Evolutionary conservation across 2,797 vertebrate species (phyloP), one percentile per base, ranked within the genome.

Genomic region (Poliocrania exsul): DNA sequence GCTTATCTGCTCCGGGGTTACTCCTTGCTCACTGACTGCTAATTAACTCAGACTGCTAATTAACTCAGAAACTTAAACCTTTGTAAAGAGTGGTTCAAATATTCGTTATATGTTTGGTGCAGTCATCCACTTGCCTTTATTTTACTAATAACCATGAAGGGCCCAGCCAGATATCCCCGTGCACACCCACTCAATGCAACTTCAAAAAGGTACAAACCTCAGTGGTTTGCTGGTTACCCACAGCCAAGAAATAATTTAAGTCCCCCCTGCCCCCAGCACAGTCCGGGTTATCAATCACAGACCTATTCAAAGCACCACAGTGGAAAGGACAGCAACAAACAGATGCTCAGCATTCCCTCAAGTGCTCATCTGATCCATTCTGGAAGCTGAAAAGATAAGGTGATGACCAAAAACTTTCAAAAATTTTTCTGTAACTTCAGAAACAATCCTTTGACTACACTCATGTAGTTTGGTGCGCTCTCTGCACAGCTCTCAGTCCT

Each of bases 31-130:
- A 28, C 46, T 1, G 0, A 56, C 31, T 56, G 60, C 71, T 73
- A 81, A 87, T 85, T 82, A 79, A 81, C 87, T 86, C 67, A 16
- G 2, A 88, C 31, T 56, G 60, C 71, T 73, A 81, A 87, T 85
- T 82, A 79, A 81, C 87, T 86, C 67, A 16, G 2, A 86, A 40
- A 60, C 49, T 40, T 66, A 80, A 91, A 86, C 37, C 57, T 64
- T 40, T 67, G 13, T 21, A 3, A 42, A 86, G 20, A n/a, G 12
- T 1, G 13, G 2, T 35, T 35, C 50, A 80, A 80, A 46, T 72
- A 80, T 31, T 66, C 60, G 67, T 60, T 33, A 21, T 57, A 49
- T 16, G 19, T 67, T 18, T 24, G 11, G 8, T 56, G 49, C 33
- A 44, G 13, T 23, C 51, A 18, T 9, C 25, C 17, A 47, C 72